Conservation (phyloP, 2,113 vertebrate genomes). For the Tragelaphus buxtoni region DNA sequence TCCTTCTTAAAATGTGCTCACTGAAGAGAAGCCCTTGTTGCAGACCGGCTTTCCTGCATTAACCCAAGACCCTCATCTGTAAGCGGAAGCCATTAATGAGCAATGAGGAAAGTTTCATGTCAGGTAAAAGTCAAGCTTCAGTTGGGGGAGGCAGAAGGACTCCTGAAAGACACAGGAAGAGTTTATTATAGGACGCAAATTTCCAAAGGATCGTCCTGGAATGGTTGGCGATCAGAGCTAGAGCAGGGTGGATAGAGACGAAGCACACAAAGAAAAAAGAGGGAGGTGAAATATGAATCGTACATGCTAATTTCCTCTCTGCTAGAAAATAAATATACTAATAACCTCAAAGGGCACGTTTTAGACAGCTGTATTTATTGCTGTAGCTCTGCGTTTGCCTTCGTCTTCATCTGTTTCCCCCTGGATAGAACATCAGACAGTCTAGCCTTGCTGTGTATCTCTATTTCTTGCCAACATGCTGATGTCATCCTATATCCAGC, state of each 20-base stretch:
- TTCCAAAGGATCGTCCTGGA: background rate
- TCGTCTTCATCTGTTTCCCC: conserved; percentile 26
- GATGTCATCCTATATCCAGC: conserved; percentile 56
- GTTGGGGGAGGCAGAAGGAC: background rate
- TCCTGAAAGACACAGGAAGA: background rate
- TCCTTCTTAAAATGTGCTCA: background rate
- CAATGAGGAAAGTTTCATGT: background rate
- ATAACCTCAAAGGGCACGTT: background rate
- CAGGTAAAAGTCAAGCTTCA: background rate
- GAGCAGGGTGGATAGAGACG: background rate
- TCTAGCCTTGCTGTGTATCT: background rate
- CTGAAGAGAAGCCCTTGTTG: background rate
- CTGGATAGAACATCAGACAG: conserved; percentile 49
- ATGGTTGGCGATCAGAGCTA: background rate
- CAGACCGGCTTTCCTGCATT: background rate
- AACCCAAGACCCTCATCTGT: background rate
- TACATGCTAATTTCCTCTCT: background rate
- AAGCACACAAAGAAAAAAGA: background rate
- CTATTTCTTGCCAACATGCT: conserved; percentile 62
- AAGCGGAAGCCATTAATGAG: background rate
- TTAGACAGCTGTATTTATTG: conserved; percentile 28
- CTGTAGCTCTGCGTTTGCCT: conserved; percentile 11
- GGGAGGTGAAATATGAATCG: background rate
- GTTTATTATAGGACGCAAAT: background rate
- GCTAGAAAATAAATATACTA: conserved; percentile 23